These are phyloP conservation scores for Crotalus viridis DNA, from an alignment of 2,113 vertebrate genomes.

Conservation along the genomic window DNA sequence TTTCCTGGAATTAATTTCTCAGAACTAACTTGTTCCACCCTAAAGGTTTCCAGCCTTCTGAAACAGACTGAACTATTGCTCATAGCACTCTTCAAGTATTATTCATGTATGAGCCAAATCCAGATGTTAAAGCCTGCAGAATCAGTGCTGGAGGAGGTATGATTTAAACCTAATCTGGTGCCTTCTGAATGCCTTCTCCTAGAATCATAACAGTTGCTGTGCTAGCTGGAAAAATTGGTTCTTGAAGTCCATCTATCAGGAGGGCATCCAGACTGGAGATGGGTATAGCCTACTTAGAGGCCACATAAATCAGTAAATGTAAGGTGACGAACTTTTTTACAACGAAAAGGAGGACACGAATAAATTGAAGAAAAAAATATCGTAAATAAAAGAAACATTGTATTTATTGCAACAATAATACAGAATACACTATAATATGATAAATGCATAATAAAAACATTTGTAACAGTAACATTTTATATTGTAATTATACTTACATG, in stretches of 20 bases:
- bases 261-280: background rate
- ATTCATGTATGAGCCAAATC: background rate
- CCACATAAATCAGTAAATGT: background rate
- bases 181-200: background rate
- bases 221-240: background rate
- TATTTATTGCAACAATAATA: too few relatives aligned
- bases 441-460: too few relatives aligned
- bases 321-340: too few relatives aligned
- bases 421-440: too few relatives aligned
- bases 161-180: background rate
- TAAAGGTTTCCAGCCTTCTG: background rate
- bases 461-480: too few relatives aligned
- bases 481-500: too few relatives aligned
- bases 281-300: background rate
- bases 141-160: background rate
- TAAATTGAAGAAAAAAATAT: too few relatives aligned
- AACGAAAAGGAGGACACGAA: too few relatives aligned
- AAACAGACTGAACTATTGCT: background rate
- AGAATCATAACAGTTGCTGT: background rate
- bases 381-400: too few relatives aligned
- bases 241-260: background rate
- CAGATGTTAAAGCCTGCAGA: background rate
- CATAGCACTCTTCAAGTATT: background rate
- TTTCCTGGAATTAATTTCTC: background rate
- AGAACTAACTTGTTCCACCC: background rate